These are phyloP conservation scores for Mya arenaria DNA, from an alignment of 1,140 invertebrate genomes.

Conservation along the genomic window DNA sequence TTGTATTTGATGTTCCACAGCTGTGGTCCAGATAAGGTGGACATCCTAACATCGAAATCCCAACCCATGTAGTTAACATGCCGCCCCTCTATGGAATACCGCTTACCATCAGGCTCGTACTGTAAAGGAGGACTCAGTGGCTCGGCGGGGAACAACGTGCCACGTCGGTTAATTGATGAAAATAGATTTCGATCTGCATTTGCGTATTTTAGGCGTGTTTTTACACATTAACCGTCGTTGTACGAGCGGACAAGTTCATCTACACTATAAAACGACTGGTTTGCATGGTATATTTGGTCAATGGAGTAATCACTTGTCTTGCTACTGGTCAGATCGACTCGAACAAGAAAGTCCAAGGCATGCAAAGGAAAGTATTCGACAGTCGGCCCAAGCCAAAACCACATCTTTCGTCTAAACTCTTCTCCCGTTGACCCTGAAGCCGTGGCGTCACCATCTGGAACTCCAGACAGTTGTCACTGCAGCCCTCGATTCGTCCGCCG, in stretches of 20 bases:
- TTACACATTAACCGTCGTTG: constrained; percentile 15
- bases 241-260: constrained; percentile 42
- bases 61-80: constrained; percentile 71
- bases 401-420: constrained; percentile 56
- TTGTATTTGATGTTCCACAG: constrained; percentile 68
- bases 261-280: constrained; percentile 50
- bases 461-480: constrained; percentile 58
- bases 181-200: constrained; percentile 35
- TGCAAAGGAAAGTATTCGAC: constrained; percentile 59
- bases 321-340: constrained; percentile 56
- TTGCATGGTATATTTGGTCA: constrained; percentile 61
- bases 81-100: constrained; percentile 64
- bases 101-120: constrained; percentile 66
- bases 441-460: constrained; percentile 56
- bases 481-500: constrained; percentile 48
- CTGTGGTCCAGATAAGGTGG: constrained; percentile 64
- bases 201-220: constrained; percentile 49
- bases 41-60: constrained; percentile 68
- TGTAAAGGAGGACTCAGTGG: constrained; percentile 47
- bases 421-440: constrained; percentile 48
- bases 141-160: constrained; percentile 48
- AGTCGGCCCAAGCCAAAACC: constrained; percentile 61
- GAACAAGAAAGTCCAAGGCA: constrained; percentile 67
- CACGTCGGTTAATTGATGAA: constrained; percentile 41
- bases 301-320: constrained; percentile 56